Base-by-base conservation (phyloP, 2,888 invertebrate genomes). In the Melieria picta region DNA sequence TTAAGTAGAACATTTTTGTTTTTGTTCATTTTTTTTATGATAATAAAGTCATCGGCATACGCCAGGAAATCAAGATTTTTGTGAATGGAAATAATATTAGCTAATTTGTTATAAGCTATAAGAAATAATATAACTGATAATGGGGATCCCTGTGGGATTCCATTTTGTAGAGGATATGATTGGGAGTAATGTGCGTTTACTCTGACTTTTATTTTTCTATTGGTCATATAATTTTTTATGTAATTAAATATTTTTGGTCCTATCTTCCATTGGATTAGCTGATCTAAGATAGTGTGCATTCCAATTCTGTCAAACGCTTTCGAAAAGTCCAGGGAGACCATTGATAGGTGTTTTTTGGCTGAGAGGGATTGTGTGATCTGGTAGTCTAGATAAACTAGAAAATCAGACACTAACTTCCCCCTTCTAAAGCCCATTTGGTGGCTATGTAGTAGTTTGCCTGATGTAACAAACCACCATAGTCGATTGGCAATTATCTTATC, bases 381-480 rank as follows among this genome's bases (percentile, higher is more conserved):
- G 43, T 60, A n/a, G 45, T 60, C 60, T 60, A 60, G 11, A 11
- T 60, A 50, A 50, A 50, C 11, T 50, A 50, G 60, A 60, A 11
- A 43, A 43, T 60, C 7, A 45, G 60, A 60, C 7, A 56, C 60
- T 4, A 46, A 3, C 43, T 60, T 60, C 10, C 43, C 60, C 11
- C 10, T 60, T 10, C 60, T 60, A 43, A 60, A 60, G 7, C 60
- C 43, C 6, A 60, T 60, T 43, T 60, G 60, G 43, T 60, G 45
- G 45, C 45, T 60, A 42, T 57, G 56, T 42, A 57, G 56, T 60
- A 60, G 60, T 60, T 43, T 60, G n/a, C 5, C n/a, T 10, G 60
- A 3, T 11, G 60, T 9, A 43, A 56, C 10, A 56, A 74, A 74
- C 74, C 75, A 75, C 72, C 71, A 67, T 42, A 73, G 45, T 7